These are phyloP conservation scores for Cercopithecus diana DNA, from an alignment of 2,797 vertebrate genomes.

Conservation along the genomic window DNA sequence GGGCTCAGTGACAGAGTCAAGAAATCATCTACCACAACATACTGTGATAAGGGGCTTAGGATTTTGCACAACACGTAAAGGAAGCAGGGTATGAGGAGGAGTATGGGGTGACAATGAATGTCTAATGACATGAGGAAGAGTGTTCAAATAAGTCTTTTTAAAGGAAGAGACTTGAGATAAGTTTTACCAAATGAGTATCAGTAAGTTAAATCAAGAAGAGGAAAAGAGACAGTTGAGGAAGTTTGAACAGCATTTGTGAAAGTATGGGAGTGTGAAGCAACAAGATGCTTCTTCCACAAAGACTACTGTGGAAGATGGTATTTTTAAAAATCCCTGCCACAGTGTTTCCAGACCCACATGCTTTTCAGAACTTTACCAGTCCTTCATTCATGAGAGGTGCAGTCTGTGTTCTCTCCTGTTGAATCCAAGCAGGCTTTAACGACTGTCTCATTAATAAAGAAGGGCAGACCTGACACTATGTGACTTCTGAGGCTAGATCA, in stretches of 20 bases:
- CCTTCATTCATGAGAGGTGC: not conserved
- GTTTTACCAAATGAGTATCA: not conserved
- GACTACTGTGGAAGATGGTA: not conserved
- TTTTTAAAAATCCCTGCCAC: not conserved
- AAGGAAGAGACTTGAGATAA: not conserved
- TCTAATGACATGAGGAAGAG: not conserved
- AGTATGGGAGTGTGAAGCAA: not conserved
- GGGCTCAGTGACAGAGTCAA: not conserved
- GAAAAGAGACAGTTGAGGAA: not conserved
- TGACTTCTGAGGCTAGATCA: not conserved
- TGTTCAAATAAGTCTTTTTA: not conserved
- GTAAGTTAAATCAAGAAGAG: conserved; percentile 19
- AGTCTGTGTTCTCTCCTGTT: not conserved
- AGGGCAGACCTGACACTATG: not conserved
- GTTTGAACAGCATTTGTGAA: not conserved
- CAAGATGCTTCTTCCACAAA: not conserved
- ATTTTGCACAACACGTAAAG: not conserved
- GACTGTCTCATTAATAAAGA: not conserved
- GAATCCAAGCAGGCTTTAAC: not conserved
- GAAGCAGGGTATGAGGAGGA: not conserved
- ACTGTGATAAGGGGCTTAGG: not conserved
- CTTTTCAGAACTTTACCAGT: not conserved
- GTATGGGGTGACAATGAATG: not conserved
- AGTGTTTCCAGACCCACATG: not conserved
- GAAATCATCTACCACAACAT: not conserved